phyloP scores from a whole-genome alignment of 2,797 vertebrate genomes.

The Periparus ater region DNA sequence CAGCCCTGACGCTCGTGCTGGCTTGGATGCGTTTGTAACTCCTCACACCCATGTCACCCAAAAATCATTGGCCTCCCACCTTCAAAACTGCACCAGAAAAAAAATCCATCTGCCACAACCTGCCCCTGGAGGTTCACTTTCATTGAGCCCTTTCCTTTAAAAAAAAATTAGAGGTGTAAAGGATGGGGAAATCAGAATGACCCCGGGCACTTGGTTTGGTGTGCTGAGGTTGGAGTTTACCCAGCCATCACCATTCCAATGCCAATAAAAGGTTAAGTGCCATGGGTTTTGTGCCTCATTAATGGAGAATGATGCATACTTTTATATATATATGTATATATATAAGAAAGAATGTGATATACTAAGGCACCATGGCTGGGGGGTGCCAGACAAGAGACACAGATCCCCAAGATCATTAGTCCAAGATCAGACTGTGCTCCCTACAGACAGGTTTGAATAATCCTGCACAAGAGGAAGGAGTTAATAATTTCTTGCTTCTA shows the following conservation, averaged over 20 bases:
- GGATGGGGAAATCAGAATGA: not conserved
- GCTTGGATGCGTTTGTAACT: not conserved
- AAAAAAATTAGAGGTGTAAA: not conserved
- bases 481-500: not conserved
- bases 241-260: not conserved
- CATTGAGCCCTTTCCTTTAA: not conserved
- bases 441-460: not conserved
- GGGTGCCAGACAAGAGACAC: not conserved
- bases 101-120: not conserved
- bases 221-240: not conserved
- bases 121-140: not conserved
- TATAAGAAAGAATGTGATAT: not conserved
- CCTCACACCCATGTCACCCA: not conserved
- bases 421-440: not conserved
- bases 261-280: not conserved
- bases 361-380: not conserved
- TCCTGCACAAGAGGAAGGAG: not conserved
- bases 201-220: not conserved
- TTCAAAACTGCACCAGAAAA: not conserved
- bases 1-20: not conserved
- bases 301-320: not conserved
- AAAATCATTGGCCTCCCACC: not conserved
- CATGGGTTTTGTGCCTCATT: rapidly evolving
- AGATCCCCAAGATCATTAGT: not conserved
- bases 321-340: too few species aligned